These are phyloP conservation scores for Dendrolimus kikuchii DNA, from an alignment of 1,140 invertebrate genomes.

Conservation along the genomic window DNA sequence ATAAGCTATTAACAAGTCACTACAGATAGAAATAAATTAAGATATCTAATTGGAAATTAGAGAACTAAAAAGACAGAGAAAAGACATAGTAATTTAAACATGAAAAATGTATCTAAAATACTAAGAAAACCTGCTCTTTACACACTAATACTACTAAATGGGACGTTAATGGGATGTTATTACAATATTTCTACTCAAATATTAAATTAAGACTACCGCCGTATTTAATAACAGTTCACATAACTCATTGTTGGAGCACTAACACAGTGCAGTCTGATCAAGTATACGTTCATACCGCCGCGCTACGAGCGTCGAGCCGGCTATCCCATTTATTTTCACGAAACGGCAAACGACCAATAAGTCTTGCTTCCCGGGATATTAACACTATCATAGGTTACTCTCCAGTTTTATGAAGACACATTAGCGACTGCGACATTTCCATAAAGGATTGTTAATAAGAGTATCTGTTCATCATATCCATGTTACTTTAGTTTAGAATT, in stretches of 20 bases:
- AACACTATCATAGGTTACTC: slow-evolving; percentile 68
- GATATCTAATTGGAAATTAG: no score
- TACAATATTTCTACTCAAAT: no score
- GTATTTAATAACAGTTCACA: neutral
- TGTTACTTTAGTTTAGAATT: neutral
- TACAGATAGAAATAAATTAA: no score
- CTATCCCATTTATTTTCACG: slow-evolving; percentile 49
- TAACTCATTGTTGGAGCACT: neutral
- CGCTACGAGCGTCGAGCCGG: slow-evolving; percentile 18
- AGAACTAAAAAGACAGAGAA: no score
- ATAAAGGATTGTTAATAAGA: slow-evolving; percentile 26
- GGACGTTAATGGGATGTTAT: no score
- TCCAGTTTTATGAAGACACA: slow-evolving; percentile 64
- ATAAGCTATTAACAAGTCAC: no score
- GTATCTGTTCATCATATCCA: neutral
- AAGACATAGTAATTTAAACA: no score
- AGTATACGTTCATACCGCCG: slow-evolving; percentile 12
- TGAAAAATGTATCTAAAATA: no score
- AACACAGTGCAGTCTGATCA: neutral
- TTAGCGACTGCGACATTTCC: slow-evolving; percentile 42
- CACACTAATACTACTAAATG: no score
- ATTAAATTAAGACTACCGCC: no score
- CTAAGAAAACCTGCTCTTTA: no score
- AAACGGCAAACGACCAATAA: slow-evolving; percentile 64
- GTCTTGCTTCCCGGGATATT: slow-evolving; percentile 64